These are phyloP conservation scores for Lamellibrachia columna DNA, from an alignment of 2,888 invertebrate species.

Conservation along the genomic window DNA sequence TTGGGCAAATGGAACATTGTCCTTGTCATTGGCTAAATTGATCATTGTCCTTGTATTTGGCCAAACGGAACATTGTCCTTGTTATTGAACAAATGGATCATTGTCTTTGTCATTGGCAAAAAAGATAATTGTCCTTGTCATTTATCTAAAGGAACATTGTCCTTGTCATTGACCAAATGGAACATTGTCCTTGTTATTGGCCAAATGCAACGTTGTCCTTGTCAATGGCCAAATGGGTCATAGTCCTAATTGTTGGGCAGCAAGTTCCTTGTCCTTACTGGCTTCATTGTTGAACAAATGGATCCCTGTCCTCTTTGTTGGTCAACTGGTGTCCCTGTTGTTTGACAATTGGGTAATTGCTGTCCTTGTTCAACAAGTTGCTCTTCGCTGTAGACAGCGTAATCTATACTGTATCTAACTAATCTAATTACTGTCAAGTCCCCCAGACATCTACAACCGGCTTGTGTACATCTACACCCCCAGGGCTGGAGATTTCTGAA, in stretches of 20 bases:
- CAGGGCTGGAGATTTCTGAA: too few species aligned
- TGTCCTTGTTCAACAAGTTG: background rate
- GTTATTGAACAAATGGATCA: too few species aligned
- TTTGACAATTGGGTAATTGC: background rate
- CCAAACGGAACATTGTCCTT: too few species aligned
- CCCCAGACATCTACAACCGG: background rate
- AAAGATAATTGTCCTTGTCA: too few species aligned
- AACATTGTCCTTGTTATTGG: background rate
- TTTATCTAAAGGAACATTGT: background rate
- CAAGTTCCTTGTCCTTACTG: background rate
- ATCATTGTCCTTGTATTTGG: too few species aligned
- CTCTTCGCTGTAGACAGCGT: background rate
- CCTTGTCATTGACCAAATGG: background rate
- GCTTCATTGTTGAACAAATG: background rate
- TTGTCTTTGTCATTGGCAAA: too few species aligned
- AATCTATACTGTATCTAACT: background rate
- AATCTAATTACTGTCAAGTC: slow-evolving; percentile 4
- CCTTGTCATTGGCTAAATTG: too few species aligned
- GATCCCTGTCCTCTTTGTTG: background rate
- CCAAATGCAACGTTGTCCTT: background rate
- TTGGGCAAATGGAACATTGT: too few species aligned
- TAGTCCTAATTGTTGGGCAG: background rate
- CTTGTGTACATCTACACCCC: background rate
- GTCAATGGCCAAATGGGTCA: background rate
- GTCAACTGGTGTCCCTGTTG: background rate